Percentiles rank a stretch among this genome's conserved stretches.
These are phyloP conservation scores for Heliconius melpomene DNA, from an alignment of 1,140 invertebrate genomes.

Conservation along the genomic window DNA sequence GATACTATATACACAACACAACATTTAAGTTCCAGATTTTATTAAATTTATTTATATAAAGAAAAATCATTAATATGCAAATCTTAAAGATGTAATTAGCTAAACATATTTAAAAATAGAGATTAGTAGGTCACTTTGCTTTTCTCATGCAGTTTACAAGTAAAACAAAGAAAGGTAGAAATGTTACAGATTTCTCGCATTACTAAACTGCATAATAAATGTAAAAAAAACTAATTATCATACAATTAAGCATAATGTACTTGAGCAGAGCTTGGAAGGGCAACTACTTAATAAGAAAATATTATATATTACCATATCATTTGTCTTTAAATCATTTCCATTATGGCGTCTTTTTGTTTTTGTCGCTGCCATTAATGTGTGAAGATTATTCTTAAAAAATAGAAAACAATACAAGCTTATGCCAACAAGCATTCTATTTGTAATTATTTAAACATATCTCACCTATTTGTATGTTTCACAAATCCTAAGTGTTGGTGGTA, in stretches of 20 bases:
- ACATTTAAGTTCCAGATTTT: too few relatives aligned
- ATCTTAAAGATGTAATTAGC: too few relatives aligned
- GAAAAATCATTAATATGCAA: too few relatives aligned
- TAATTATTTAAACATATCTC: background rate
- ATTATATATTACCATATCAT: slow-evolving; percentile 1
- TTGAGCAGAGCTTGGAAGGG: background rate
- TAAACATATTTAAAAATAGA: background rate
- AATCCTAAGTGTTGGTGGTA: background rate
- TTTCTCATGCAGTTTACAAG: slow-evolving; percentile 1
- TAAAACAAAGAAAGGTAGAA: background rate
- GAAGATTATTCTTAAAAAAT: slow-evolving; percentile 1
- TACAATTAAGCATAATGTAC: slow-evolving; percentile 5
- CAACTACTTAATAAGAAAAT: slow-evolving; percentile 4
- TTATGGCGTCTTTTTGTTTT: slow-evolving; percentile 6
- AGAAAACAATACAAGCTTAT: slow-evolving; percentile 6
- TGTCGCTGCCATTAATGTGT: background rate
- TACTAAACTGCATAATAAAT: slow-evolving; percentile 8
- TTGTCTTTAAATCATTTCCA: slow-evolving; percentile 2
- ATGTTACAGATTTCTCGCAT: background rate
- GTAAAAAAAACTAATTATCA: slow-evolving; percentile 9
- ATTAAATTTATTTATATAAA: too few relatives aligned
- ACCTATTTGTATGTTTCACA: background rate
- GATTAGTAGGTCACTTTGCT: background rate
- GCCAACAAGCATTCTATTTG: background rate
- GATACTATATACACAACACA: background rate